These are phyloP conservation scores for Ostrea edulis DNA, from an alignment of 1,140 invertebrate genomes.

Conservation along the genomic window DNA sequence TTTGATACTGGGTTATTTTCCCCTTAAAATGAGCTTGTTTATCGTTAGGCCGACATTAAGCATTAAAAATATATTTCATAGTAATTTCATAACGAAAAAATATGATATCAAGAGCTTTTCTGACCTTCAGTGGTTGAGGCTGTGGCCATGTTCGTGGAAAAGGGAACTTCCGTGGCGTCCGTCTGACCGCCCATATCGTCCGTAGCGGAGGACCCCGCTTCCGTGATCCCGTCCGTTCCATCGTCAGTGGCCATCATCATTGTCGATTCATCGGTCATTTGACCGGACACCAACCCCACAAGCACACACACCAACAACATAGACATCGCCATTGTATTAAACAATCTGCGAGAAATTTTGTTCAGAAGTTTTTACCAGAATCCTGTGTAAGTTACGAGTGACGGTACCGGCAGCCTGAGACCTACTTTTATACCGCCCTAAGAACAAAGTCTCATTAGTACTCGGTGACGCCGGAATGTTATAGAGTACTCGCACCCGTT, in stretches of 20 bases:
- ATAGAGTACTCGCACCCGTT: background rate
- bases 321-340: background rate
- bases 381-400: background rate
- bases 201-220: background rate
- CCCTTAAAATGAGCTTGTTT: background rate
- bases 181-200: background rate
- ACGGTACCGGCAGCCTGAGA: background rate
- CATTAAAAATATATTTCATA: too few species aligned
- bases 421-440: conserved; percentile 1
- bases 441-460: conserved; percentile 24
- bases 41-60: too few species aligned
- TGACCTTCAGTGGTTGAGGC: background rate
- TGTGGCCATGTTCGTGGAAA: background rate
- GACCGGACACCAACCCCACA: background rate
- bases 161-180: background rate
- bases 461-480: conserved; percentile 16
- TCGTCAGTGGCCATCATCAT: conserved; percentile 2
- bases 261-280: background rate
- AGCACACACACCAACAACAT: conserved; percentile 4
- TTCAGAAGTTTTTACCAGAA: background rate
- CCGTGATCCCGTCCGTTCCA: background rate
- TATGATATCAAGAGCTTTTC: background rate
- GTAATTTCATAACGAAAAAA: too few species aligned
- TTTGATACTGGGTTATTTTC: too few species aligned
- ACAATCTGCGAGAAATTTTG: conserved; percentile 10